phyloP scores from a whole-genome alignment of 2,113 vertebrate species.

The Macquaria australasica region DNA sequence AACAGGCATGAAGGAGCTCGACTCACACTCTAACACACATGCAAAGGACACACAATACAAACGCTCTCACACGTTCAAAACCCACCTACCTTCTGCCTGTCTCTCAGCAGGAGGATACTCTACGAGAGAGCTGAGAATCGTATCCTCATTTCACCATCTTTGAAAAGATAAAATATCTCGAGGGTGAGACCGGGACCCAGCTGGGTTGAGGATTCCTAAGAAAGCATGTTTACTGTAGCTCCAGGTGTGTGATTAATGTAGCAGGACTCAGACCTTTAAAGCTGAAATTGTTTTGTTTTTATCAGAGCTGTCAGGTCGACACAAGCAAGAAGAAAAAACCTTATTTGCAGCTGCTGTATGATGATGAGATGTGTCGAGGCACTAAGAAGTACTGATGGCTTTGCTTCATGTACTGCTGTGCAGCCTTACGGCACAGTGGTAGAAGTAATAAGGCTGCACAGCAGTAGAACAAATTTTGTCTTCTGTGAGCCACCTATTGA shows the following conservation, averaged over 20 bases:
- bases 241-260: constrained; percentile 46
- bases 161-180: constrained; percentile 31
- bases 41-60: constrained; percentile 65
- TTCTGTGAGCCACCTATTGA: constrained; percentile 18
- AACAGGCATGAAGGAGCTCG: constrained; percentile 72
- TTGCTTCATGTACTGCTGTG: constrained; percentile 17
- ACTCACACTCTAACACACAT: constrained; percentile 69
- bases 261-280: constrained; percentile 23
- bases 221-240: constrained; percentile 37
- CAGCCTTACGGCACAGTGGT: constrained; percentile 13
- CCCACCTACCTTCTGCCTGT: constrained; percentile 80
- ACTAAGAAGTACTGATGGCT: constrained; percentile 19
- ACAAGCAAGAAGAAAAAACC: not conserved
- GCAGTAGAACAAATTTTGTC: not conserved
- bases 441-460: constrained; percentile 4
- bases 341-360: constrained; percentile 17
- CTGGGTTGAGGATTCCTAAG: constrained; percentile 54
- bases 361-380: constrained; percentile 4
- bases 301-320: constrained; percentile 4
- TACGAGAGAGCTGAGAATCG: constrained; percentile 42
- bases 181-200: constrained; percentile 36
- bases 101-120: constrained; percentile 65
- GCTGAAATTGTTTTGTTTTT: constrained; percentile 13
- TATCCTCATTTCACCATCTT: constrained; percentile 67
- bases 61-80: constrained; percentile 70